A percentile compares a stretch with the other conserved stretches of the same genome.
Evolutionary conservation across 2,797 vertebrate genomes (phyloP).

Genomic region (Echeneis naucrates): DNA sequence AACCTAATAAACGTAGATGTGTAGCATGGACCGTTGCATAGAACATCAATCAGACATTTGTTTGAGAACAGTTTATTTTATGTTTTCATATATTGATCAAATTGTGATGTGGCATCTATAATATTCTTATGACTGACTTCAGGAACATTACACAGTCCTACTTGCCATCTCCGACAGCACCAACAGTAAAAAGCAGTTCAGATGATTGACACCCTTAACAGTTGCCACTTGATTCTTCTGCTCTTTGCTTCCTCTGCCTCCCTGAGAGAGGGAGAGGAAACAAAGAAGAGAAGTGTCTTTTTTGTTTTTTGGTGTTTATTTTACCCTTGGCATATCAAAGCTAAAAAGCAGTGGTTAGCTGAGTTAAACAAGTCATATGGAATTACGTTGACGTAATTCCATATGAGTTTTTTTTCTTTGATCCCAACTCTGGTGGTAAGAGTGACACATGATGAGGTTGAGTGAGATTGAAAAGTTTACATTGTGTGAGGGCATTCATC

Average conservation of each 20-base stretch:
- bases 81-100: conserved; percentile 3
- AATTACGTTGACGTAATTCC: conserved; percentile 51
- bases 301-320: conserved; percentile 2
- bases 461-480: neutral
- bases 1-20: neutral
- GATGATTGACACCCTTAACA: conserved; percentile 15
- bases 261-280: neutral
- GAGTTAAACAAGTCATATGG: conserved; percentile 42
- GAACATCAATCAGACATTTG: conserved; percentile 17
- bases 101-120: conserved; percentile 13
- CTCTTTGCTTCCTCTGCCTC: no score
- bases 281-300: neutral
- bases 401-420: conserved; percentile 37
- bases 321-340: conserved; percentile 30
- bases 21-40: conserved; percentile 2
- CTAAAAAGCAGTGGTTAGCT: conserved; percentile 27
- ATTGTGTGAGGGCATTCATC: neutral
- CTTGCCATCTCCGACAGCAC: neutral
- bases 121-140: conserved; percentile 8
- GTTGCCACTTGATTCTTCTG: conserved; percentile 11
- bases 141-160: neutral
- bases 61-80: conserved; percentile 20
- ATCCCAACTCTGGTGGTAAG: conserved; percentile 32
- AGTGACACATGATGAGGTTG: conserved; percentile 28
- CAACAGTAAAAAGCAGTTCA: conserved; percentile 1